Evolutionary conservation across 1,140 invertebrate genomes (phyloP).

Genomic region (Nomia melanderi): DNA sequence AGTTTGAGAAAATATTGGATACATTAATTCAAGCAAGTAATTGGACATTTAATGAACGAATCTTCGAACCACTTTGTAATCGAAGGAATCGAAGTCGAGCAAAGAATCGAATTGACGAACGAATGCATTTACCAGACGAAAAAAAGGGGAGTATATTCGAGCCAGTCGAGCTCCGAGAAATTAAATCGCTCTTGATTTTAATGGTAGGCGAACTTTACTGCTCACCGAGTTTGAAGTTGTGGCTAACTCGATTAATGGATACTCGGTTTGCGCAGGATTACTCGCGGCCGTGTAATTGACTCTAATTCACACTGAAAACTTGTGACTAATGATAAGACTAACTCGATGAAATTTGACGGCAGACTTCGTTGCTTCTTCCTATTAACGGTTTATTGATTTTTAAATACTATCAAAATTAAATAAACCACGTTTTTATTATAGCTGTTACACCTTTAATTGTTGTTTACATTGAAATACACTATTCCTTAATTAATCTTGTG

Average conservation of each 20-base stretch:
- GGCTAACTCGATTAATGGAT: conserved; percentile 66
- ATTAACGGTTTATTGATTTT: background rate
- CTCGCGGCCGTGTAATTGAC: conserved; percentile 64
- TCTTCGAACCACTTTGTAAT: background rate
- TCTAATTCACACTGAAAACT: conserved; percentile 64
- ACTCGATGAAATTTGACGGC: conserved; percentile 56
- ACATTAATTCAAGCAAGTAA: no score
- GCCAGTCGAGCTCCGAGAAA: conserved; percentile 51
- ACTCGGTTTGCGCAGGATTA: conserved; percentile 65
- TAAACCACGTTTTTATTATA: no score
- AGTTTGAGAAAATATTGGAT: no score
- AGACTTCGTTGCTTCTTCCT: conserved; percentile 12
- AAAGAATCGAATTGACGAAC: background rate
- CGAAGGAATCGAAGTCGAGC: background rate
- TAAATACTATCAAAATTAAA: no score
- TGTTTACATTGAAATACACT: no score
- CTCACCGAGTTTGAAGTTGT: conserved; percentile 64
- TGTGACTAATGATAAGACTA: conserved; percentile 60
- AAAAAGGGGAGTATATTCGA: conserved; percentile 27
- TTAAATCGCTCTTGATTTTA: conserved; percentile 66
- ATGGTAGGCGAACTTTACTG: conserved; percentile 59
- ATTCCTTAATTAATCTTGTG: no score
- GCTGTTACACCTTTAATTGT: no score
- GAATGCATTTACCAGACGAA: background rate
- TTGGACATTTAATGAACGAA: no score